Conservation (phyloP, 2,113 vertebrate genomes). For the Hydrochoerus hydrochaeris region DNA sequence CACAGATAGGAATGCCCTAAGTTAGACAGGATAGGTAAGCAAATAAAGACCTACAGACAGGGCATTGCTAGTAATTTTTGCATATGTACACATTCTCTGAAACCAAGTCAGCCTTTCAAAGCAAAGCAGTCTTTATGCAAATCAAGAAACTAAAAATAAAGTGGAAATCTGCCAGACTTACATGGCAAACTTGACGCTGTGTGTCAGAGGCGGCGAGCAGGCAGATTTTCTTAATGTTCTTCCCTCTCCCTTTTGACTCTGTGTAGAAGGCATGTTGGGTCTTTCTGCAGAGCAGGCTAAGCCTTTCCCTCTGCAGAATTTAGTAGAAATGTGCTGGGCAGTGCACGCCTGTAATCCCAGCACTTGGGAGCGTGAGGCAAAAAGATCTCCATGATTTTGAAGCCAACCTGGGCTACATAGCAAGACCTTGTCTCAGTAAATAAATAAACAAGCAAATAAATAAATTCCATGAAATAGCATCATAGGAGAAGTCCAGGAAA, state of each 20-base stretch:
- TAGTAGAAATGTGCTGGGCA: background rate
- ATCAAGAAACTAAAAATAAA: slow-evolving; percentile 74
- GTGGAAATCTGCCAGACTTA: slow-evolving; percentile 58
- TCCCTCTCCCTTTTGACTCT: background rate
- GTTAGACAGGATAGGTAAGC: slow-evolving; percentile 15
- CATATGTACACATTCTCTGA: background rate
- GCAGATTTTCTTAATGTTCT: background rate
- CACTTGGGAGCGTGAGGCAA: background rate
- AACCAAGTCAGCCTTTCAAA: slow-evolving; percentile 51
- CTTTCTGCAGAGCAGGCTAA: slow-evolving; percentile 23
- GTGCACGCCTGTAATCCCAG: background rate
- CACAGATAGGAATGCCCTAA: background rate
- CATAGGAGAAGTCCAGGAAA: background rate
- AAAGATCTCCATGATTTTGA: background rate
- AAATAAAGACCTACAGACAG: background rate
- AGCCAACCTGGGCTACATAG: background rate
- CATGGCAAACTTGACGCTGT: slow-evolving; percentile 45
- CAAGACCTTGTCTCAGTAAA: background rate
- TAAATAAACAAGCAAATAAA: background rate
- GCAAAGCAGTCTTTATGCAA: slow-evolving; percentile 73
- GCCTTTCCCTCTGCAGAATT: background rate
- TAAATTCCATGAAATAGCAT: slow-evolving; percentile 1
- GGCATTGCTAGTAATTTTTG: background rate
- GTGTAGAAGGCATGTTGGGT: background rate
- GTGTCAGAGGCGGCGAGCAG: slow-evolving; percentile 38